Conservation (phyloP, 1,140 invertebrate species). For the Pogonus chalceus region DNA sequence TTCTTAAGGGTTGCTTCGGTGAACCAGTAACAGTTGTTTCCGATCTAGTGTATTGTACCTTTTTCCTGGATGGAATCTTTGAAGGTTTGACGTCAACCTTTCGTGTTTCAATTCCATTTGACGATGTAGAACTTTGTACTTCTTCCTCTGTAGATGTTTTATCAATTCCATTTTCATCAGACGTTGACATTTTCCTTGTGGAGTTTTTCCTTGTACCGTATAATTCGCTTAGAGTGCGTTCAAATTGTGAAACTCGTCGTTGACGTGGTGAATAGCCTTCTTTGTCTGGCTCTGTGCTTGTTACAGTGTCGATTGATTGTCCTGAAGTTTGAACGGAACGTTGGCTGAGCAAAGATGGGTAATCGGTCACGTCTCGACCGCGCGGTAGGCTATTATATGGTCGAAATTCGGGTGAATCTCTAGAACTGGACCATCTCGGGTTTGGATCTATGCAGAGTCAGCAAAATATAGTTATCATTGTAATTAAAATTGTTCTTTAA, state of each 20-base stretch:
- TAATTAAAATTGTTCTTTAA: too few relatives aligned
- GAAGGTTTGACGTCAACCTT: background rate
- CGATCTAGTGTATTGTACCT: background rate
- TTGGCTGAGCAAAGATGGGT: conserved; percentile 21
- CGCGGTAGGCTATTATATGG: conserved; percentile 47
- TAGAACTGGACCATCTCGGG: conserved; percentile 41
- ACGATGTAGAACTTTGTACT: background rate
- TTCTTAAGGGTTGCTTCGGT: background rate
- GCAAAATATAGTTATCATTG: too few relatives aligned
- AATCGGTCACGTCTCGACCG: conserved; percentile 29
- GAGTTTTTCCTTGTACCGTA: background rate
- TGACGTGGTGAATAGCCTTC: background rate
- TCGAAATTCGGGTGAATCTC: conserved; percentile 43
- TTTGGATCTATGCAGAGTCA: conserved; percentile 36
- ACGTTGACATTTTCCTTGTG: too few relatives aligned
- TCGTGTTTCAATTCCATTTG: background rate
- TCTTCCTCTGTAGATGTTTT: background rate
- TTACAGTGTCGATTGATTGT: background rate
- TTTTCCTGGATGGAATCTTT: background rate
- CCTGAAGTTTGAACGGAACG: too few relatives aligned
- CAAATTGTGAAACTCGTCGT: background rate
- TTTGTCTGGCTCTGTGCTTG: background rate
- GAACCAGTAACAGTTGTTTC: background rate
- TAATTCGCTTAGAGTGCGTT: background rate
- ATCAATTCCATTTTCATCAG: background rate